Base-by-base conservation (phyloP, 2,797 vertebrate genomes). In the Neoniphon sammara region DNA sequence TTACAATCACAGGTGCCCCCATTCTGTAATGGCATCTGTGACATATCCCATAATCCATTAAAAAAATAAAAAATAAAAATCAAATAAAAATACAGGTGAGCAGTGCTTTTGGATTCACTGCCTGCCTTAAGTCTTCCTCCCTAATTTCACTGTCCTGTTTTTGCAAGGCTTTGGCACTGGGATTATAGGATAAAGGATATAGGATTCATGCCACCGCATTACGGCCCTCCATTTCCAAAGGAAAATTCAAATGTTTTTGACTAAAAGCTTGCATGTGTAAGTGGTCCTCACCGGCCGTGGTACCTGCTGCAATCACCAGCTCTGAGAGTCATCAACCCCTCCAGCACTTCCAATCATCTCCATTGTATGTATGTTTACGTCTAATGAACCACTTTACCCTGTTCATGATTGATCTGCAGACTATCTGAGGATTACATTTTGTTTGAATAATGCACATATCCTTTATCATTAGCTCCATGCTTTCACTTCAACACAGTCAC, bases 141-240 rank as follows among this genome's bases (percentile, higher is more conserved):
- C 27, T 68, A 65, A 77, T 73, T 78, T 67, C 18, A 21, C 25
- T 56, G 60, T 65, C 62, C 25, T 77, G 59, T 70, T 66, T 75
- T 18, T 25, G 52, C 20, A 25, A 31, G 18, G 44, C 59, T 34
- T 65, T 57, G 23, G 49, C 47, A 63, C 23, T 30, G 1, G 9
- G 11, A 62, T 73, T 68, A 63, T 53, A 17, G 59, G 59, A 61
- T 46, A 54, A 23, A 15, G 52, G 42, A 27, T 27, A n/a, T n/a
- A n/a, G 18, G 21, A 53, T 46, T 79, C 14, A 54, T 82, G 44
- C 5, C 50, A 39, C 39, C 30, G 20, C 64, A 42, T 61, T 17
- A 65, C 78, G 57, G 39, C 4, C 8, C 31, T 75, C 47, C 34
- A 58, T 66, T 79, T 68, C 6, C 60, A 75, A 63, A 0, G n/a